Conservation (phyloP, 2,888 invertebrate genomes). For the Leptothorax acervorum region DNA sequence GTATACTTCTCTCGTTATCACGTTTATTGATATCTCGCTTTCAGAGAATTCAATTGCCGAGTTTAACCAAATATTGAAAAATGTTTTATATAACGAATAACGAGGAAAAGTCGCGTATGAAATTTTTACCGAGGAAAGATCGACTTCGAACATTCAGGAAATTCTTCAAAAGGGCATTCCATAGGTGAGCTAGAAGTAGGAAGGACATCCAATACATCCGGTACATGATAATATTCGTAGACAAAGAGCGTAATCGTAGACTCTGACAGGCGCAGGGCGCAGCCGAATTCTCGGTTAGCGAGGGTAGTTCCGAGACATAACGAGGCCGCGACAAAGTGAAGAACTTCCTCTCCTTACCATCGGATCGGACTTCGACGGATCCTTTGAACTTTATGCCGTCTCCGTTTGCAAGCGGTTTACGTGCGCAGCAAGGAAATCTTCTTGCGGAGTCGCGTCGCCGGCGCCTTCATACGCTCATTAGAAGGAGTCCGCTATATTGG, state of each 20-base stretch:
- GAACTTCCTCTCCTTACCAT: slow-evolving; percentile 22
- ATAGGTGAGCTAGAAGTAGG: neutral
- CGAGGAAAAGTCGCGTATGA: neutral
- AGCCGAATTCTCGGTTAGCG: slow-evolving; percentile 33
- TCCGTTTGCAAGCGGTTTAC: slow-evolving; percentile 48
- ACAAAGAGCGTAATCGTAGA: slow-evolving; percentile 42
- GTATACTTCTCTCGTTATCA: neutral
- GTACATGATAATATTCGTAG: slow-evolving; percentile 22
- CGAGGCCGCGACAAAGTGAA: slow-evolving; percentile 42
- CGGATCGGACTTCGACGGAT: slow-evolving; percentile 53
- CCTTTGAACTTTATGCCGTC: slow-evolving; percentile 60
- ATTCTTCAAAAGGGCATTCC: slow-evolving; percentile 1
- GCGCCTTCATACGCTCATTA: slow-evolving; percentile 41
- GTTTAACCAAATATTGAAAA: neutral
- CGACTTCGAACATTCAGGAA: neutral
- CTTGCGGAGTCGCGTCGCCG: slow-evolving; percentile 25
- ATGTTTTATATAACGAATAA: neutral
- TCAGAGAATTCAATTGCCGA: neutral
- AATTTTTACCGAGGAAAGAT: neutral
- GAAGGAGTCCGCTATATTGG: slow-evolving; percentile 25
- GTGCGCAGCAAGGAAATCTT: slow-evolving; percentile 24
- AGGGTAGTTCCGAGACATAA: slow-evolving; percentile 23
- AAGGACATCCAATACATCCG: slow-evolving; percentile 8
- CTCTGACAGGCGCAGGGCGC: neutral
- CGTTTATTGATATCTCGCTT: neutral